phyloP scores from a whole-genome alignment of 2,113 vertebrate species.

The Charadrius vociferus region DNA sequence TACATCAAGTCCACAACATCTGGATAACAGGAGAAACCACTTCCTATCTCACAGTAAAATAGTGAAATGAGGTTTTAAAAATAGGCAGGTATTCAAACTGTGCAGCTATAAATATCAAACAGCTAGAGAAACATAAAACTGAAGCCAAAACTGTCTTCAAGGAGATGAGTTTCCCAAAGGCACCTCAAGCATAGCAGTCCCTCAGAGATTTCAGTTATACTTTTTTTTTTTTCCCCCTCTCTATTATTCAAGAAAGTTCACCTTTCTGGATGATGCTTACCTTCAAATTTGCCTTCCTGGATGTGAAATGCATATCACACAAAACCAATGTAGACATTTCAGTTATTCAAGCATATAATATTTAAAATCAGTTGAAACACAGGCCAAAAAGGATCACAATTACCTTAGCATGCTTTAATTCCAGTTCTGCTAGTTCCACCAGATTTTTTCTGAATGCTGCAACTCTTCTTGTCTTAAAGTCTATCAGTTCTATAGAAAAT shows the following conservation, averaged over 20 bases:
- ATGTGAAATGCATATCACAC: neutral
- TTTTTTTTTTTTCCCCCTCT: rapidly evolving
- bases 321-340: neutral
- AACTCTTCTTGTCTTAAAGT: conserved; percentile 98
- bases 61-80: neutral
- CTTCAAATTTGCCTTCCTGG: neutral
- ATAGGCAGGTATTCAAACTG: neutral
- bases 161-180: neutral
- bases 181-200: neutral
- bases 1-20: neutral
- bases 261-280: neutral
- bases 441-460: conserved; percentile 98
- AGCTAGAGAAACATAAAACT: neutral
- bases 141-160: neutral
- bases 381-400: neutral
- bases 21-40: neutral
- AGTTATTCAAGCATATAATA: neutral
- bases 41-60: neutral
- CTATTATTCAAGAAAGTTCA: neutral
- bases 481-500: conserved; percentile 87
- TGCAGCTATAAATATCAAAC: neutral
- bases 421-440: conserved; percentile 97
- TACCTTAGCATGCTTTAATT: conserved; percentile 99
- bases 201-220: neutral
- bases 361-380: neutral